Conservation (phyloP, 2,113 vertebrate species). For the Tenrec ecaudatus region DNA sequence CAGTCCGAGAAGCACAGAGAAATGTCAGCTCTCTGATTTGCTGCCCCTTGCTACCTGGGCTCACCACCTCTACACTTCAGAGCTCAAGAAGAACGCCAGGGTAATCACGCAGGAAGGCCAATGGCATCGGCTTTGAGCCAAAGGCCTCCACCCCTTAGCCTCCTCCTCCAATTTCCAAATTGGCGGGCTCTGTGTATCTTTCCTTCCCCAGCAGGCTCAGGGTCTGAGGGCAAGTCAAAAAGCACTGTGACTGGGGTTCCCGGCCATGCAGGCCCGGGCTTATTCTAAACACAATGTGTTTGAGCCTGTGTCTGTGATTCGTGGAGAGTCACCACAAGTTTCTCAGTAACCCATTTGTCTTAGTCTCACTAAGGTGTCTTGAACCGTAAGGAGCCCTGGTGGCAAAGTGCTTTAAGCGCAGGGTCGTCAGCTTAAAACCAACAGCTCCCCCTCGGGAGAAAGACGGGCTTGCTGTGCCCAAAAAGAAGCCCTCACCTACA, state of each 20-base stretch:
- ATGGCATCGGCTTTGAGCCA: constrained; percentile 57
- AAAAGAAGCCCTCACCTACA: no score
- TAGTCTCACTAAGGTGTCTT: no score
- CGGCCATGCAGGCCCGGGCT: no score
- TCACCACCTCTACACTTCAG: constrained; percentile 58
- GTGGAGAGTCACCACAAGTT: no score
- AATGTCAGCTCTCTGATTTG: constrained; percentile 65
- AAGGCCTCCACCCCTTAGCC: constrained; percentile 18
- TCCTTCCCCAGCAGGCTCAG: constrained; percentile 15
- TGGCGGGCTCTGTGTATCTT: constrained; percentile 56
- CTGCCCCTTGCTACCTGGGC: constrained; percentile 66
- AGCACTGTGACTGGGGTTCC: neutral
- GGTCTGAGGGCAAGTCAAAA: neutral
- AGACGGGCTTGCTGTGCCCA: no score
- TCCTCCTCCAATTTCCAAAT: constrained; percentile 65
- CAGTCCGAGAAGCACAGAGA: constrained; percentile 50
- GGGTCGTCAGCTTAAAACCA: no score
- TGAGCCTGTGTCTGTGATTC: no score
- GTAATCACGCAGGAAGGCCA: constrained; percentile 32
- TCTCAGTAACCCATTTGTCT: no score
- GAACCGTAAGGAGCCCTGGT: no score
- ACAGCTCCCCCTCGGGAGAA: no score
- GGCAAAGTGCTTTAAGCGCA: no score
- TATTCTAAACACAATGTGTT: no score
- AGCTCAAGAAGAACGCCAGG: constrained; percentile 49